A percentile compares a stretch with the other conserved stretches of the same genome.
These are phyloP conservation scores for Polymixis lichenea DNA, from an alignment of 2,888 invertebrate genomes.

Conservation along the genomic window DNA sequence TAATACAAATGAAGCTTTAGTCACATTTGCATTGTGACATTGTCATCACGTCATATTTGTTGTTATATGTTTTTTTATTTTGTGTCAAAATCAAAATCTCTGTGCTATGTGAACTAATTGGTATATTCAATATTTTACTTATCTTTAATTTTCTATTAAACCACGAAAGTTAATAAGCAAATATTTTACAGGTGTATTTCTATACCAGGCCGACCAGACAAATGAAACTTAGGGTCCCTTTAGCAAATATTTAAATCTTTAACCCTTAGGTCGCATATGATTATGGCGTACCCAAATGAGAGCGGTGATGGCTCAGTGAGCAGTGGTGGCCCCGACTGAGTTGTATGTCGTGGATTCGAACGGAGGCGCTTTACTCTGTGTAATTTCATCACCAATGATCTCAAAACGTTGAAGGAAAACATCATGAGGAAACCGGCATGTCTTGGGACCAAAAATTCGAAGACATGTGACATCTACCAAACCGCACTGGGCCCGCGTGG, in stretches of 20 bases:
- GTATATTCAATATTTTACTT: slow-evolving; percentile 22
- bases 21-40: slow-evolving; percentile 58
- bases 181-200: not conserved
- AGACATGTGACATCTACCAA: too few species aligned
- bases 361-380: too few species aligned
- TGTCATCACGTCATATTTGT: slow-evolving; percentile 58
- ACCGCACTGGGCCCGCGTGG: too few species aligned
- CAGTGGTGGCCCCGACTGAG: too few species aligned
- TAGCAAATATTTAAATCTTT: not conserved
- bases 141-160: not conserved
- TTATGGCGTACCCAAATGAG: not conserved
- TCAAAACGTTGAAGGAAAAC: too few species aligned
- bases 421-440: too few species aligned
- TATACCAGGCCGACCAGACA: not conserved
- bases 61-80: slow-evolving; percentile 64
- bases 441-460: too few species aligned
- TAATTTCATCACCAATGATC: too few species aligned
- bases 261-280: not conserved
- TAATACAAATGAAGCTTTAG: not conserved
- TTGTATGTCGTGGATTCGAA: too few species aligned
- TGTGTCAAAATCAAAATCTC: slow-evolving; percentile 63
- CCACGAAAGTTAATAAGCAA: not conserved
- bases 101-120: slow-evolving; percentile 61
- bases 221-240: too few species aligned
- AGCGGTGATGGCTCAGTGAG: too few species aligned